These are phyloP conservation scores for Dinocampus coccinellae DNA, from an alignment of 2,888 invertebrate species.

Conservation along the genomic window DNA sequence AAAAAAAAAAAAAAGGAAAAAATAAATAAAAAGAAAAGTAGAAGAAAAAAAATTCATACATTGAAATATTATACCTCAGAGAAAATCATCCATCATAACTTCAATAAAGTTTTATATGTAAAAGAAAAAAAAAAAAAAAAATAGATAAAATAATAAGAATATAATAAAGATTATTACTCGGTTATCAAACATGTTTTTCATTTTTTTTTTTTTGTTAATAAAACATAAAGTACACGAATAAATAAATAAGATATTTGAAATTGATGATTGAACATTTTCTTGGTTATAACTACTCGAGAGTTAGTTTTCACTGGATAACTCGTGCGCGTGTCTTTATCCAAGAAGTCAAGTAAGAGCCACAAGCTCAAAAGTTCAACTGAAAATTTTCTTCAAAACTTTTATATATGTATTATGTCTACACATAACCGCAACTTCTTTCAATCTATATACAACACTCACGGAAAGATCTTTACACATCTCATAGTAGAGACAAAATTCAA, in stretches of 20 bases:
- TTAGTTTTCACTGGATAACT: neutral
- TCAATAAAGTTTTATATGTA: neutral
- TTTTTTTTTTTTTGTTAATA: too few species aligned
- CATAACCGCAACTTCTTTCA: slow-evolving; percentile 4
- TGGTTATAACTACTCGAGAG: neutral
- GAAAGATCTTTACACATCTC: slow-evolving; percentile 13
- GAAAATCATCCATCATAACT: neutral
- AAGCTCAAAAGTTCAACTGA: slow-evolving; percentile 15
- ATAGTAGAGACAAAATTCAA: neutral
- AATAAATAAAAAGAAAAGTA: too few species aligned
- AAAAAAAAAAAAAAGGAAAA: too few species aligned
- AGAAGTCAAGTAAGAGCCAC: slow-evolving; percentile 14
- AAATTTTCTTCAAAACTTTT: slow-evolving; percentile 23
- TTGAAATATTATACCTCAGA: slow-evolving; percentile 2
- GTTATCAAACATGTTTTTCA: neutral
- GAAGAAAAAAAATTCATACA: slow-evolving; percentile 18
- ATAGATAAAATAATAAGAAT: too few species aligned
- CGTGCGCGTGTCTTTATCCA: neutral
- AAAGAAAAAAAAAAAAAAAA: neutral
- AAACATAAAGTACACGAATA: neutral
- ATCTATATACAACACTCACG: neutral
- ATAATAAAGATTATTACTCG: neutral
- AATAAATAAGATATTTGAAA: neutral
- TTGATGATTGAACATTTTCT: neutral
- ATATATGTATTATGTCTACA: neutral